Percentiles rank a stretch among this genome's conserved stretches.
Conservation (phyloP, 2,113 vertebrate species). For the Plestiodon gilberti region DNA sequence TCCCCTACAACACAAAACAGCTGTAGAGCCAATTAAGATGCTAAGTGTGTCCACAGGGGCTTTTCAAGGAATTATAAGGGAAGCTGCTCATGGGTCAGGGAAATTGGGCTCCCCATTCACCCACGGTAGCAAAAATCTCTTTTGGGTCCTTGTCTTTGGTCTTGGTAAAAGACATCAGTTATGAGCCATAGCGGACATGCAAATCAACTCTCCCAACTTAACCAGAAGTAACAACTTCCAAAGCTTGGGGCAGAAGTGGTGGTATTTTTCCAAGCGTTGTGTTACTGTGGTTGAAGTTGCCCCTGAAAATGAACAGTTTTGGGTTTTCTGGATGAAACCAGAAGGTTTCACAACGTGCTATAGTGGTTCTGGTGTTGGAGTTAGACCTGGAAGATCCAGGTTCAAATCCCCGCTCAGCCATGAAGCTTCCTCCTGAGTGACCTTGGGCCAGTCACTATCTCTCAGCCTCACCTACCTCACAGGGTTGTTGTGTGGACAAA, state of each 20-base stretch:
- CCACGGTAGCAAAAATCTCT: not conserved
- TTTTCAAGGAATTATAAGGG: not conserved
- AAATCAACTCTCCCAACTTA: no score
- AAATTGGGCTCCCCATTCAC: not conserved
- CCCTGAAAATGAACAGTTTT: not conserved
- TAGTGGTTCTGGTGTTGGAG: no score
- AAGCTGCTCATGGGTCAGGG: not conserved
- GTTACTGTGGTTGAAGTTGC: not conserved
- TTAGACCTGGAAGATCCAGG: no score
- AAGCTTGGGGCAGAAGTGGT: not conserved
- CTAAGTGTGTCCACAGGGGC: not conserved
- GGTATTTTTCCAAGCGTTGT: not conserved
- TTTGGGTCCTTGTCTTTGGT: not conserved
- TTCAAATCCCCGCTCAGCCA: no score
- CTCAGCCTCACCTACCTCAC: no score
- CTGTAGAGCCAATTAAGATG: constrained; percentile 20
- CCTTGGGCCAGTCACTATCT: no score
- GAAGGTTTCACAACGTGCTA: not conserved
- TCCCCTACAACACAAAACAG: constrained; percentile 5
- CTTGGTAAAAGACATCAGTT: no score
- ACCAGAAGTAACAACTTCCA: not conserved
- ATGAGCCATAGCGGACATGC: not conserved
- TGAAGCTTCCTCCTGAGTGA: no score
- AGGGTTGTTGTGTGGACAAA: no score
- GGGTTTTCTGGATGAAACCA: not conserved